phyloP scores from a whole-genome alignment of 2,888 invertebrate species.

The Boloria selene region DNA sequence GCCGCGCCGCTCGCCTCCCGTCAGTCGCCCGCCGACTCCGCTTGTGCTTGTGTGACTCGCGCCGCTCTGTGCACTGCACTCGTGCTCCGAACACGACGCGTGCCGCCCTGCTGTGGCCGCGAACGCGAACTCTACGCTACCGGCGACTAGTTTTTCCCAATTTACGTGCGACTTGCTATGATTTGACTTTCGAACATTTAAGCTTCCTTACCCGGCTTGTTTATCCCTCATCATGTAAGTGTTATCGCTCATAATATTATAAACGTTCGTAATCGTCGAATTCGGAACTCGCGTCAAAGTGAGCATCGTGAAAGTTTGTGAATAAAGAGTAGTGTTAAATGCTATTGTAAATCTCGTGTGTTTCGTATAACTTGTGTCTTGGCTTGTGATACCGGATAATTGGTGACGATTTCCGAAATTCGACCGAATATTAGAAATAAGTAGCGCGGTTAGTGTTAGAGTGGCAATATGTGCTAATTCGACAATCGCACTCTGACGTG shows the following conservation, averaged over 20 bases:
- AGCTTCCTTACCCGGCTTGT: conserved; percentile 80
- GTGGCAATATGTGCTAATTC: conserved; percentile 48
- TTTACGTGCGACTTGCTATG: conserved; percentile 79
- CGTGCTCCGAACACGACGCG: conserved; percentile 81
- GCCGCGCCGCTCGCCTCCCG: conserved; percentile 73
- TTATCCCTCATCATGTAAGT: conserved; percentile 81
- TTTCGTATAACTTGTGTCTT: conserved; percentile 10
- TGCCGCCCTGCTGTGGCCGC: conserved; percentile 82
- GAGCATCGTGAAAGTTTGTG: conserved; percentile 75
- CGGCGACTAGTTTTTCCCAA: conserved; percentile 79
- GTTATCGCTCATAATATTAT: conserved; percentile 76
- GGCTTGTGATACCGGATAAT: conserved; percentile 54
- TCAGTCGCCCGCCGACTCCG: conserved; percentile 84
- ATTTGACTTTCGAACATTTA: conserved; percentile 77
- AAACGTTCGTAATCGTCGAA: conserved; percentile 69
- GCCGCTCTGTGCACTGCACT: conserved; percentile 81
- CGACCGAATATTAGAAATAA: conserved; percentile 67
- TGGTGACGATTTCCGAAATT: conserved; percentile 74
- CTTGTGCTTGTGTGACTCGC: conserved; percentile 83
- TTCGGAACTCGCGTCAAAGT: conserved; percentile 77
- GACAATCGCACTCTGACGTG: conserved; percentile 55
- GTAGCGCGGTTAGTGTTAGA: conserved; percentile 62
- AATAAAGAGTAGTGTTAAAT: conserved; percentile 63
- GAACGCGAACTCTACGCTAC: conserved; percentile 84
- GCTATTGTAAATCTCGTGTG: conserved; percentile 27